Conservation (phyloP, 1,140 invertebrate species). For the Matsumurasca onukii region DNA sequence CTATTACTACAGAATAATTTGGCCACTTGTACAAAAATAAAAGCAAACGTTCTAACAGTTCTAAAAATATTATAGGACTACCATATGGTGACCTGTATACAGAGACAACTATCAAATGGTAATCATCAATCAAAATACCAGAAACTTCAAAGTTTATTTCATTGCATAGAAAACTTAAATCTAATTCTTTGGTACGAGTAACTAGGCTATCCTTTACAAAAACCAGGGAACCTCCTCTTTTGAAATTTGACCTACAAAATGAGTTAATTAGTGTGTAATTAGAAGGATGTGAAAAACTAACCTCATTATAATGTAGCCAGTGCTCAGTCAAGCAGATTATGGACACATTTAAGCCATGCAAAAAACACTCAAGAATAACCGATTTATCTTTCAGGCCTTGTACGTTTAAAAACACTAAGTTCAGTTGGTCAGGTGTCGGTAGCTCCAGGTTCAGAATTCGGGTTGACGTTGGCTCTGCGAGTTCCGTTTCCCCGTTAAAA, state of each 20-base stretch:
- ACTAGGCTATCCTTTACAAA: background rate
- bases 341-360: background rate
- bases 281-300: background rate
- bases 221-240: background rate
- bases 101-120: background rate
- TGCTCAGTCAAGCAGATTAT: background rate
- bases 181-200: background rate
- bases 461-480: background rate
- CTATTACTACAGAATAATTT: background rate
- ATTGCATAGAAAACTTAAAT: background rate
- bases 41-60: background rate
- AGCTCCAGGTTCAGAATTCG: background rate
- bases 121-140: background rate
- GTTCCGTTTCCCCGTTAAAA: background rate
- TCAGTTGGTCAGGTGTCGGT: background rate
- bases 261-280: background rate
- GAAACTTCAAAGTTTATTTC: background rate
- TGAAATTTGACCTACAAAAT: background rate
- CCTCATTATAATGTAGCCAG: background rate
- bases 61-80: background rate
- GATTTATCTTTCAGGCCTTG: background rate
- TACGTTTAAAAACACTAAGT: background rate
- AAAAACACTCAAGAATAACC: background rate
- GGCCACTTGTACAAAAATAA: background rate
- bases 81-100: background rate